Evolutionary conservation across 2,113 vertebrate genomes (phyloP), one percentile per base, ranked within the genome.

Genomic region (Ceyx margarethae): DNA sequence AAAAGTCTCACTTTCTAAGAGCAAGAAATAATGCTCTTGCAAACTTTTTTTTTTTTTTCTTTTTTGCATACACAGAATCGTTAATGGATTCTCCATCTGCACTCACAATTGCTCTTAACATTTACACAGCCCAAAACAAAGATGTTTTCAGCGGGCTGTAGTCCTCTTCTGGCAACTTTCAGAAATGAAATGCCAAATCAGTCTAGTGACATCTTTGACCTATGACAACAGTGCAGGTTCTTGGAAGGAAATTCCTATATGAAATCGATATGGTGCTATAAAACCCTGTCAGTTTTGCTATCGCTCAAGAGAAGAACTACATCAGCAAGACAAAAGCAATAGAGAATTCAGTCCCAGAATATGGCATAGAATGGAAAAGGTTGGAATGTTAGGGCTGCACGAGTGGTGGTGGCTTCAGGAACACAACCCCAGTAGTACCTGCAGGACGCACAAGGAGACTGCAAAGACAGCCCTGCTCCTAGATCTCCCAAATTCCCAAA

Each of bases 201-300:
- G 83, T 40, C 92, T 92, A 85, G 79, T 83, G 95, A 89, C 81
- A 89, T 92, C 53, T 85, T 1, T 93, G 94, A 96, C 93, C 95
- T 57, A 25, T 65, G 87, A 85, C 72, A 92, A 72, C 80, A 71
- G 54, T 66, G 85, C 12, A 7, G 79, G 67, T 93, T 92, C 91
- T 74, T 66, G 89, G 89, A 92, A 93, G 87, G 87, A 94, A 92
- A 92, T 93, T 91, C 96, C 89, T 85, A 76, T 75, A 93, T 81
- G 43, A 89, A 92, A 94, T 91, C 10, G 0, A 94, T 93, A 87
- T 1, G 0, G 87, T 40, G 76, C 61, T 89, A 87, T 87, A 91
- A 95, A 95, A 87, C 37, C 43, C 67, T 77, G 65, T 74, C 89
- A 94, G 29, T 40, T 91, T 81, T 91, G 76, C 87, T 90, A 31